phyloP scores from a whole-genome alignment of 1,140 invertebrate genomes.

The Lepeophtheirus salmonis region DNA sequence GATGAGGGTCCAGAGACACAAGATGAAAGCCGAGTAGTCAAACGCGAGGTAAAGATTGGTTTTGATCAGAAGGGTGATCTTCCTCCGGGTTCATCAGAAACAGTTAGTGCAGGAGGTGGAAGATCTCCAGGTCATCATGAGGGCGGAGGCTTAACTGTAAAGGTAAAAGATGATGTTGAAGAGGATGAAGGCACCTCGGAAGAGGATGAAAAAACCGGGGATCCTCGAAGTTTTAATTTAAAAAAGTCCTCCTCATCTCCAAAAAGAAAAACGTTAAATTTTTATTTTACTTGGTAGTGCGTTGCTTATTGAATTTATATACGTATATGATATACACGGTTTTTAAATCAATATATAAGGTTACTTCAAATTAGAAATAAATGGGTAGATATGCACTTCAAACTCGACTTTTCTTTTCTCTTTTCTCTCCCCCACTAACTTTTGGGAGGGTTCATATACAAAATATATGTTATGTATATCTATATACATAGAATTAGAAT shows the following conservation, averaged over 20 bases:
- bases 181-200: background rate
- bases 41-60: background rate
- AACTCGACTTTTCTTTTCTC: no score
- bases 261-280: constrained; percentile 2
- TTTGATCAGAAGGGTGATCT: background rate
- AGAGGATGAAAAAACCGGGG: background rate
- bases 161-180: background rate
- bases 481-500: no score
- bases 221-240: background rate
- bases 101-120: constrained; percentile 5
- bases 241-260: no score
- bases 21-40: no score
- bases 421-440: no score
- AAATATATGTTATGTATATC: no score
- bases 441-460: no score
- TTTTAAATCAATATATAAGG: no score
- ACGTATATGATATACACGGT: no score
- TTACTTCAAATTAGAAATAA: no score
- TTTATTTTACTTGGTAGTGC: constrained; percentile 2
- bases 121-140: constrained; percentile 3
- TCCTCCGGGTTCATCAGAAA: background rate
- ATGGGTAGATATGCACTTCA: no score
- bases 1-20: no score
- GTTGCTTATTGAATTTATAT: background rate
- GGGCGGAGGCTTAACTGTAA: constrained; percentile 8